Conservation (phyloP, 2,113 vertebrate species). For the Sylvilagus bachmani region DNA sequence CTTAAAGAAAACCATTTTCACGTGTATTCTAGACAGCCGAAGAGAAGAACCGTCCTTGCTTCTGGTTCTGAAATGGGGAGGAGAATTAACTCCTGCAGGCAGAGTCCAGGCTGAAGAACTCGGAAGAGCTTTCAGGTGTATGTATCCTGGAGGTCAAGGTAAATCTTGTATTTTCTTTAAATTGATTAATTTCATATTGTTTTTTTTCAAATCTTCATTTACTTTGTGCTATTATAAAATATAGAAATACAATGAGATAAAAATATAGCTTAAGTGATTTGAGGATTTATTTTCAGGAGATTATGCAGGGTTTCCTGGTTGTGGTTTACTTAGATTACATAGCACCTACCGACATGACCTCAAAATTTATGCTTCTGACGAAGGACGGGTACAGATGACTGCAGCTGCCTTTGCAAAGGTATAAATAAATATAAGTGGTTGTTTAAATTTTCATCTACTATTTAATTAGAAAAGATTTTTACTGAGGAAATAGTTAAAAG, state of each 20-base stretch:
- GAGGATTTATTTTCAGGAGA: constrained; percentile 90
- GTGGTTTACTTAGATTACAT: constrained; percentile 93
- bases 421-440: constrained; percentile 31
- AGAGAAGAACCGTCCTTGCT: constrained; percentile 94
- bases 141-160: constrained; percentile 97
- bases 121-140: constrained; percentile 95
- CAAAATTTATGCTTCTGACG: constrained; percentile 96
- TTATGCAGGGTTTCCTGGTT: constrained; percentile 95
- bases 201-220: constrained; percentile 30
- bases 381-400: constrained; percentile 95
- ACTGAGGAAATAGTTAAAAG: not conserved
- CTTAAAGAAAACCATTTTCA: constrained; percentile 48
- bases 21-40: constrained; percentile 87
- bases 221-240: constrained; percentile 48
- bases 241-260: constrained; percentile 57
- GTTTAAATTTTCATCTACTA: constrained; percentile 33
- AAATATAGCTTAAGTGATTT: constrained; percentile 82
- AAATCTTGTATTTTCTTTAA: constrained; percentile 71
- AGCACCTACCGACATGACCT: constrained; percentile 95
- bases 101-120: constrained; percentile 95
- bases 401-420: constrained; percentile 96
- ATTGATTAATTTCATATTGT: not conserved
- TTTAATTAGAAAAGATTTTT: constrained; percentile 34
- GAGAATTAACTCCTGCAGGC: constrained; percentile 95
- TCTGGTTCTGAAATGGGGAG: constrained; percentile 95